Evolutionary conservation across 2,888 invertebrate genomes (phyloP), one percentile per base, ranked within the genome.

Genomic region (Aporophyla nigra): DNA sequence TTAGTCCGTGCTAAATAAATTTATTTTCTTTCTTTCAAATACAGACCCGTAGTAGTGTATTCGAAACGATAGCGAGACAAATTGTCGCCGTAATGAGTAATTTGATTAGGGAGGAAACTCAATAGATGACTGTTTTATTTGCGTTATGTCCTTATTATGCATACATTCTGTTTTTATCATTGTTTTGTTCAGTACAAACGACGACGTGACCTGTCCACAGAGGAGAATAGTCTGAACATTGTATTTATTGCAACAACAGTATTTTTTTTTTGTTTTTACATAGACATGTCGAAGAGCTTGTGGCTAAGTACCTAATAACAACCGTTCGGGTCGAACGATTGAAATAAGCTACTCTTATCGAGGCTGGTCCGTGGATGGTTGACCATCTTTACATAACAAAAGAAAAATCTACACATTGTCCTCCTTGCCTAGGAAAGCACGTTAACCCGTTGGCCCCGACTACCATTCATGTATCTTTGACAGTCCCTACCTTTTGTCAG

Each of bases 21-120:
- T 19, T 59, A 10, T 21, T n/a, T 54, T 54, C 54, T 27, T 19
- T 19, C 19, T 27, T 27, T 19, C 27, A 19, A 27, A 43, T 27
- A 24, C 24, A 54, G 21, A n/a, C 33, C 46, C n/a, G 33, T 75
- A 74, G 78, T 79, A 78, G 63, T 27, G 7, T 40, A 61, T n/a
- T 61, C 27, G 27, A 49, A 65, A 74, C 62, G 56, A 63, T 69
- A 74, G 73, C 66, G 67, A 78, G 67, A 75, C 86, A 87, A 89
- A 84, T 87, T 88, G 87, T 86, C 83, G 82, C 84, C 66, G 80
- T 90, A 91, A 92, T 92, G 90, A 91, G 90, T 91, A 91, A 93
- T 90, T 89, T 80, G 82, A 89, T 92, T 91, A 90, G 79, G 82
- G 80, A 69, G 76, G 76, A 86, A 91, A 91, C 86, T 90, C 88